A percentile compares a stretch with the other conserved stretches of the same genome.
Conservation (phyloP, 2,113 vertebrate species). For the Odocoileus virginianus region DNA sequence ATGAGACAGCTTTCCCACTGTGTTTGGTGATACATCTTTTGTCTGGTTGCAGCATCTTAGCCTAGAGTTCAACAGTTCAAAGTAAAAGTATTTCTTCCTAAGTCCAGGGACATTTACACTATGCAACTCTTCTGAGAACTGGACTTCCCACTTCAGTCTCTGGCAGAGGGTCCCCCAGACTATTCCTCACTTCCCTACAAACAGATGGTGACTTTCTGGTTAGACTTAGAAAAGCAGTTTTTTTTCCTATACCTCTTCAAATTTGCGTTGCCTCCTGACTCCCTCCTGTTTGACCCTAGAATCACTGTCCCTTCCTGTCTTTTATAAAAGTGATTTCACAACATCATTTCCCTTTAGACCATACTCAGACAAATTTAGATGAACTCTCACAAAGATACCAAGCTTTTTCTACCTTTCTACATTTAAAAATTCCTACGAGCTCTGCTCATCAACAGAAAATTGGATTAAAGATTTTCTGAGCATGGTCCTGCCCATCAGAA, state of each 20-base stretch:
- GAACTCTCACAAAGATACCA: not conserved
- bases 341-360: not conserved
- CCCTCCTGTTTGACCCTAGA: not conserved
- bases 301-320: not conserved
- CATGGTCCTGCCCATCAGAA: not conserved
- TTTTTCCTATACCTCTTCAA: not conserved
- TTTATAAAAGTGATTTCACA: not conserved
- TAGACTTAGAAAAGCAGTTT: not conserved
- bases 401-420: not conserved
- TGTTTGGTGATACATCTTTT: not conserved
- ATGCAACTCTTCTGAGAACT: not conserved
- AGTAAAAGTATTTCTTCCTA: not conserved
- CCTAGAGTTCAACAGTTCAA: not conserved
- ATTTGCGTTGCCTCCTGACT: not conserved
- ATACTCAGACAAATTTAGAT: not conserved
- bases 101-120: not conserved
- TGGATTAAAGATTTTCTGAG: not conserved
- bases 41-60: not conserved
- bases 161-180: not conserved
- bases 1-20: not conserved
- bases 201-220: not conserved
- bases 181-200: not conserved
- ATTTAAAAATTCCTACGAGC: not conserved
- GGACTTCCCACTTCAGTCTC: not conserved
- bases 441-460: not conserved